Evolutionary conservation across 2,888 invertebrate species (phyloP).

Genomic region (Dascillus cervinus): DNA sequence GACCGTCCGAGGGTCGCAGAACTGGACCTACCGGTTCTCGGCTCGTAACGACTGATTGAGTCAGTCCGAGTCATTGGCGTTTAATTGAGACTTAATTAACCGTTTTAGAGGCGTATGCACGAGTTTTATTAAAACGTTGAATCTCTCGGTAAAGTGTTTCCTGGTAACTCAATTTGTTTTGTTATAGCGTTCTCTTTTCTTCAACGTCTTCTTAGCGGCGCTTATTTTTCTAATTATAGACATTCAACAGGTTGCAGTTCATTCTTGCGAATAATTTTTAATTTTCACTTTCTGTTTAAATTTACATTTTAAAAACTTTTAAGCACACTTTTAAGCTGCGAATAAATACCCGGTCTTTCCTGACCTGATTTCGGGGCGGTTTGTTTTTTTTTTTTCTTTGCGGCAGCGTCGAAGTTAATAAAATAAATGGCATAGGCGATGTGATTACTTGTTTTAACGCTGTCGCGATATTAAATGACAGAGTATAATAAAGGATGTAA

Average conservation of each 20-base stretch:
- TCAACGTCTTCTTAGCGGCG: constrained; percentile 22
- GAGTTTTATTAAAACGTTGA: constrained; percentile 33
- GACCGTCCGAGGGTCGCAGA: constrained; percentile 13
- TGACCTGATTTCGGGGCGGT: too few relatives aligned
- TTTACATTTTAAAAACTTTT: constrained; percentile 1
- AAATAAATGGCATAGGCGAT: too few relatives aligned
- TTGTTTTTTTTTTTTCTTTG: too few relatives aligned
- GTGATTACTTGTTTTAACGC: constrained; percentile 16
- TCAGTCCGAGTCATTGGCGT: constrained; percentile 23
- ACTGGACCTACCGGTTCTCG: constrained; percentile 26
- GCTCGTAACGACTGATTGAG: constrained; percentile 25
- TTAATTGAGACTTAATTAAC: too few relatives aligned
- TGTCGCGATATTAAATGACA: constrained; percentile 28
- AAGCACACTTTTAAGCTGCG: too few relatives aligned
- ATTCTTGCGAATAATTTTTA: constrained; percentile 28
- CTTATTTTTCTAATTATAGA: constrained; percentile 26
- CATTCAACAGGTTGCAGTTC: constrained; percentile 29
- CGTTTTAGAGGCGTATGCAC: too few relatives aligned
- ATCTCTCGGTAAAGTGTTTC: constrained; percentile 37
- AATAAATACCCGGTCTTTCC: too few relatives aligned
- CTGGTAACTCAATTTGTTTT: constrained; percentile 40
- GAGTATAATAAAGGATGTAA: constrained; percentile 33
- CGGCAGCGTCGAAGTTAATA: too few relatives aligned
- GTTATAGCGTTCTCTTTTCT: too few relatives aligned
- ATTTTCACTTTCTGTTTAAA: constrained; percentile 19